These are phyloP conservation scores for Germaria angustata DNA, from an alignment of 2,888 invertebrate species.

Conservation along the genomic window DNA sequence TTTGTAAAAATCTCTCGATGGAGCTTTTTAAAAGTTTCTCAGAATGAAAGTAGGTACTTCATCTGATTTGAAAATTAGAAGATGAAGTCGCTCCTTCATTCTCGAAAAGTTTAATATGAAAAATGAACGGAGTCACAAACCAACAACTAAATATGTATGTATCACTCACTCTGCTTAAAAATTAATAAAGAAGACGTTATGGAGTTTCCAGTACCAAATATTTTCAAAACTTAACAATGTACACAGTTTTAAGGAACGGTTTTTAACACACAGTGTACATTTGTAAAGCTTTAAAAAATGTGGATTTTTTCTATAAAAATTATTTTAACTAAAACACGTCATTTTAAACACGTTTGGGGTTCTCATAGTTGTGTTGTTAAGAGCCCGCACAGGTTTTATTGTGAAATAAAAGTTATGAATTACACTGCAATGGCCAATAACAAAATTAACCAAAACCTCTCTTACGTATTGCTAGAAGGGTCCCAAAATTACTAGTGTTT, in stretches of 20 bases:
- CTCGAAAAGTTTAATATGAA: constrained; percentile 9
- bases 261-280: background rate
- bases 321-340: too few species aligned
- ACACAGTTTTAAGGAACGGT: constrained; percentile 8
- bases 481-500: too few species aligned
- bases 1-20: background rate
- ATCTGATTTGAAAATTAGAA: background rate
- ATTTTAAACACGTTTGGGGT: too few species aligned
- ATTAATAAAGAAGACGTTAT: too few species aligned
- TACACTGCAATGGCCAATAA: too few species aligned
- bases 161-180: too few species aligned
- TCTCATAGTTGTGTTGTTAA: too few species aligned
- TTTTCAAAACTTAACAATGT: constrained; percentile 52
- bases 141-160: too few species aligned
- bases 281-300: constrained; percentile 39
- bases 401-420: too few species aligned
- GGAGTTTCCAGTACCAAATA: constrained; percentile 7
- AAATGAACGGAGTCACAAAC: background rate
- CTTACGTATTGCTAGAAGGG: too few species aligned
- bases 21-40: background rate
- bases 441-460: too few species aligned
- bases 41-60: constrained; percentile 48
- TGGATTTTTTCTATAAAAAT: background rate
- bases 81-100: constrained; percentile 27
- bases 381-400: too few species aligned